A percentile compares a stretch with the other conserved stretches of the same genome.
phyloP scores from a whole-genome alignment of 92 coral and sea anemone genomes.

The Epizoanthus scotinus region DNA sequence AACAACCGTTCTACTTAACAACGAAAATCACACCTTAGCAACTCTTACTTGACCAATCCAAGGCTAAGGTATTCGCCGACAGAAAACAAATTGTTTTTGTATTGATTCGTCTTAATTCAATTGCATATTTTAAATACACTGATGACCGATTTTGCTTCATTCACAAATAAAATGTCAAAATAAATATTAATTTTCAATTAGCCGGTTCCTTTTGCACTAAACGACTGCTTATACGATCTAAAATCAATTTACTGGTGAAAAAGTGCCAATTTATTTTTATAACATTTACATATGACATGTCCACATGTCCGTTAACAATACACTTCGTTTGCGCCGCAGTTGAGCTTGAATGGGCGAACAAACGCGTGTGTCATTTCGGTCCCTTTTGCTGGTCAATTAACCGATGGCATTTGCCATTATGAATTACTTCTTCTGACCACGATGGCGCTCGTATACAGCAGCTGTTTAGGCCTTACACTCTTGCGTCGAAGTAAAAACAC shows the following conservation, averaged over 20 bases:
- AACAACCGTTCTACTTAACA: no score
- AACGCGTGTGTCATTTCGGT: not conserved
- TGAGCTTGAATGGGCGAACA: not conserved
- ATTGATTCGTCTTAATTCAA: no score
- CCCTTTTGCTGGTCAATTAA: not conserved
- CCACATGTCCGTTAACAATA: not conserved
- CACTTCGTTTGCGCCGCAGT: not conserved
- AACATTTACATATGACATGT: not conserved
- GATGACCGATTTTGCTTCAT: not conserved
- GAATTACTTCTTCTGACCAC: not conserved
- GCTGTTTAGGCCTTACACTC: not conserved
- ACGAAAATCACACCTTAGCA: no score
- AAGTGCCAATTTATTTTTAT: not conserved
- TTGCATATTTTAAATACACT: no score
- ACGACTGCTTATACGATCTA: not conserved
- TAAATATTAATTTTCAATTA: not conserved
- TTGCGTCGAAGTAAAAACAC: not conserved
- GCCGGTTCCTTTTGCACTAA: not conserved
- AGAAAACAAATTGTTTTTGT: no score
- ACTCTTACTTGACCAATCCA: no score
- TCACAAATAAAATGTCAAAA: not conserved
- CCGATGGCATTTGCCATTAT: not conserved
- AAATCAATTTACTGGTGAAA: not conserved
- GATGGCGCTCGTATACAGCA: not conserved
- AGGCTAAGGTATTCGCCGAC: no score